Percentiles rank a stretch among this genome's conserved stretches.
phyloP scores from a whole-genome alignment of 2,797 vertebrate genomes.

The Mus caroli region DNA sequence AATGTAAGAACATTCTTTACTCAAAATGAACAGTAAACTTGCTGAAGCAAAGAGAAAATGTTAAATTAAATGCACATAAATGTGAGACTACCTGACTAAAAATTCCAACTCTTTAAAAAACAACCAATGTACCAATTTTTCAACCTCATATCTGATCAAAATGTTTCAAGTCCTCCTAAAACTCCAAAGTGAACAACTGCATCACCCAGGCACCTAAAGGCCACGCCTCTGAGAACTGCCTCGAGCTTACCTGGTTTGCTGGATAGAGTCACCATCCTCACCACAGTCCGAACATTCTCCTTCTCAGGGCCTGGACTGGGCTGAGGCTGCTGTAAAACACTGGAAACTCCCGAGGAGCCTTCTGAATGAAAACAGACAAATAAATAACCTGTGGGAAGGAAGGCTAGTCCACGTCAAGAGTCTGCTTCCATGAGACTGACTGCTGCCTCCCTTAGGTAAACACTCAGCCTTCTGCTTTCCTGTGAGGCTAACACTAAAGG shows the following conservation, averaged over 20 bases:
- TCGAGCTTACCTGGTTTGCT: slow-evolving; percentile 89
- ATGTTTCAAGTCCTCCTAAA: slow-evolving; percentile 42
- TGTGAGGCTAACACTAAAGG: background rate
- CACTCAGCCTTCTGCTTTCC: slow-evolving; percentile 24
- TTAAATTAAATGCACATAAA: slow-evolving; percentile 50
- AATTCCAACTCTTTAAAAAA: background rate
- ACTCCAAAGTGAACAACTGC: background rate
- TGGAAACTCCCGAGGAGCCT: slow-evolving; percentile 83
- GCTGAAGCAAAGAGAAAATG: slow-evolving; percentile 20
- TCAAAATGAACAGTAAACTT: slow-evolving; percentile 2
- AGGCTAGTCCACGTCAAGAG: slow-evolving; percentile 33
- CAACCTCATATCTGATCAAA: background rate
- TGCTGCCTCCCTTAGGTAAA: background rate
- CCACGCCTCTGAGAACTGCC: background rate
- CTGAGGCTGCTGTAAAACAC: slow-evolving; percentile 81
- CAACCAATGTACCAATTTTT: slow-evolving; percentile 4
- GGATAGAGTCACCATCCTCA: slow-evolving; percentile 86
- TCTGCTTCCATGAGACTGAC: background rate
- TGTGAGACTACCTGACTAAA: background rate
- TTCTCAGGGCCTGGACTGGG: slow-evolving; percentile 89
- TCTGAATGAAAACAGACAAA: slow-evolving; percentile 83
- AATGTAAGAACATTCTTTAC: slow-evolving; percentile 14
- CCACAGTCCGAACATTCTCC: slow-evolving; percentile 90
- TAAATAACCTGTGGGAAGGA: slow-evolving; percentile 57
- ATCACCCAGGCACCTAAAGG: background rate